Percentiles rank a stretch among this genome's conserved stretches.
Conservation (phyloP, 2,113 vertebrate genomes). For the Cyprinus carpio region DNA sequence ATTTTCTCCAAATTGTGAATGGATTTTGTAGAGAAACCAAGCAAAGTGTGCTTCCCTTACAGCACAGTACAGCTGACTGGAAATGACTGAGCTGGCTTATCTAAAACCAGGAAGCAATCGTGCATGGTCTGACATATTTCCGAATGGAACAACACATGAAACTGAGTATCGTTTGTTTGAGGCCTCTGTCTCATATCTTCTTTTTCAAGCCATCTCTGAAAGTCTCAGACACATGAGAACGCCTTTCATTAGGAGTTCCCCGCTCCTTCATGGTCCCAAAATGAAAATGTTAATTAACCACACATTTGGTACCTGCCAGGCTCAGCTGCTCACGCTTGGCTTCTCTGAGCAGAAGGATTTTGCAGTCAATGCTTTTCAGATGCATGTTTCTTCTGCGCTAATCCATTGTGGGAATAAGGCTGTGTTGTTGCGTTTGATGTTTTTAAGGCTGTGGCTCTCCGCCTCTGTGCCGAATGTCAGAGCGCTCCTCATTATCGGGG, state of each 20-base stretch:
- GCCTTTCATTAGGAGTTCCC: constrained; percentile 37
- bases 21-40: no score
- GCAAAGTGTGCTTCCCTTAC: no score
- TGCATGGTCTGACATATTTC: not conserved
- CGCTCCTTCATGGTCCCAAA: constrained; percentile 33
- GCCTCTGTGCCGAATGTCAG: constrained; percentile 47
- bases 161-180: not conserved
- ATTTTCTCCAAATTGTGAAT: no score
- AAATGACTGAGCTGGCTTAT: no score
- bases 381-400: constrained; percentile 39
- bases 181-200: not conserved
- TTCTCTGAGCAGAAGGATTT: not conserved
- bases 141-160: not conserved
- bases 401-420: constrained; percentile 51
- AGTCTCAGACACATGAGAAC: constrained; percentile 17
- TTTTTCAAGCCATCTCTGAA: not conserved
- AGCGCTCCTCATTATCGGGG: constrained; percentile 51
- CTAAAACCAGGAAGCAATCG: no score
- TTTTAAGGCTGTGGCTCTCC: constrained; percentile 37
- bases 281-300: constrained; percentile 57
- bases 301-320: constrained; percentile 35
- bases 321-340: constrained; percentile 4
- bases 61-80: no score
- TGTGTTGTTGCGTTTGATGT: constrained; percentile 47
- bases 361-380: constrained; percentile 39